phyloP scores from a whole-genome alignment of 2,888 invertebrate species.

The Empis livida region DNA sequence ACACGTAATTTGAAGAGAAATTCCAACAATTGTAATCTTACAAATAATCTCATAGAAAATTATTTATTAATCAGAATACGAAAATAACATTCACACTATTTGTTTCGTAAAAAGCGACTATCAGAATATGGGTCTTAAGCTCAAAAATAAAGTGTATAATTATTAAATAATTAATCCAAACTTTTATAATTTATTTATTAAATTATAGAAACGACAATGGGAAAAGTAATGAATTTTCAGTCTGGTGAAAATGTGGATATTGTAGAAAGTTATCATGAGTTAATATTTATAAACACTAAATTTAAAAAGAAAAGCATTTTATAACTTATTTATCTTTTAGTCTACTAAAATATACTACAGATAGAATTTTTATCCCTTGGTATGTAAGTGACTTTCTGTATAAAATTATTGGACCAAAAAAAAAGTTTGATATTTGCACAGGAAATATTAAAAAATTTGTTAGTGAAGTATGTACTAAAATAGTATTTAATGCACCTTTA shows the following conservation, averaged over 20 bases:
- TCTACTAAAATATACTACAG: background rate
- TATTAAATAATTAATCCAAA: too few relatives aligned
- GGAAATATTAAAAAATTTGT: background rate
- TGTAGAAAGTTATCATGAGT: slow-evolving; percentile 27
- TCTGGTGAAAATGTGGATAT: slow-evolving; percentile 22
- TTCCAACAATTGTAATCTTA: too few relatives aligned
- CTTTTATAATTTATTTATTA: background rate
- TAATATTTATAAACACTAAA: background rate
- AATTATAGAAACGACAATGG: slow-evolving; percentile 29
- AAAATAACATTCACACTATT: too few relatives aligned
- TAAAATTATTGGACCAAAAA: background rate
- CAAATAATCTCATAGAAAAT: too few relatives aligned
- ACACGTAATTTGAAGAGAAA: too few relatives aligned
- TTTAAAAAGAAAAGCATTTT: background rate
- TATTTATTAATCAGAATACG: too few relatives aligned
- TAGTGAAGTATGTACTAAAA: background rate
- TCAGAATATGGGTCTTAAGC: too few relatives aligned
- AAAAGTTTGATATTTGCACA: background rate
- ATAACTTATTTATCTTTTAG: background rate
- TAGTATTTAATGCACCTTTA: too few relatives aligned
- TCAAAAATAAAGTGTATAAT: too few relatives aligned
- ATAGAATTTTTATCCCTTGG: background rate
- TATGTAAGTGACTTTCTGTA: background rate
- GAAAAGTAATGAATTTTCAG: slow-evolving; percentile 27
- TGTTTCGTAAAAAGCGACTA: too few relatives aligned